Conservation (phyloP, 2,113 vertebrate species). For the Tachuris rubrigastra region DNA sequence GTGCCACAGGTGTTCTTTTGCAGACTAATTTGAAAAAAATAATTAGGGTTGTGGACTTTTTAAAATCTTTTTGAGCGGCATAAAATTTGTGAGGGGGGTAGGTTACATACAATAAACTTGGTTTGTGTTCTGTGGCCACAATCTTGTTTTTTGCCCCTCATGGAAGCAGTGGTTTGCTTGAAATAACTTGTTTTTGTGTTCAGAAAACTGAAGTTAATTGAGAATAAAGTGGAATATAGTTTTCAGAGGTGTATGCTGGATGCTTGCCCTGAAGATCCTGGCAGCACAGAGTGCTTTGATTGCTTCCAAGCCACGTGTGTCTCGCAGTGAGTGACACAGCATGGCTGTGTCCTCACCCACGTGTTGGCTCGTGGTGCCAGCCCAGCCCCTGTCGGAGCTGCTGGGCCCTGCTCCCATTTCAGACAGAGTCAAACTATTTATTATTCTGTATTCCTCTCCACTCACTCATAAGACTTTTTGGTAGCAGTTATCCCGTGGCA, state of each 20-base stretch:
- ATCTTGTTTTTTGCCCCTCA: fast-evolving
- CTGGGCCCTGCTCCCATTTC: fast-evolving
- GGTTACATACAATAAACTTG: neutral
- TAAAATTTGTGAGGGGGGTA: neutral
- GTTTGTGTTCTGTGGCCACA: neutral
- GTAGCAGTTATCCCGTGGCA: neutral
- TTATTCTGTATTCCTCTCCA: neutral
- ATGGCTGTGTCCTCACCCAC: fast-evolving
- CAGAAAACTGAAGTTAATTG: neutral
- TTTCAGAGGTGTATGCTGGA: neutral
- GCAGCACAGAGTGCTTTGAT: neutral
- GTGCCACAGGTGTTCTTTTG: neutral
- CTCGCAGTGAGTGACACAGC: neutral
- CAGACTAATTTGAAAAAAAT: neutral
- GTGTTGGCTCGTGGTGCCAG: fast-evolving
- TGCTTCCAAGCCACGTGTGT: neutral
- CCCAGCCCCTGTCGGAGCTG: neutral
- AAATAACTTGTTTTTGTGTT: neutral
- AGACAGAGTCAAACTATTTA: neutral
- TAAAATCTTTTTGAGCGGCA: neutral
- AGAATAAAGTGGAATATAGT: neutral
- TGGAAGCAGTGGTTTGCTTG: neutral
- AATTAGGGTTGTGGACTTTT: neutral
- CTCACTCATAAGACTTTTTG: neutral
- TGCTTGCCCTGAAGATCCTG: neutral